Evolutionary conservation across 2,888 invertebrate species (phyloP).

Genomic region (Pseudeuparius sepicola): DNA sequence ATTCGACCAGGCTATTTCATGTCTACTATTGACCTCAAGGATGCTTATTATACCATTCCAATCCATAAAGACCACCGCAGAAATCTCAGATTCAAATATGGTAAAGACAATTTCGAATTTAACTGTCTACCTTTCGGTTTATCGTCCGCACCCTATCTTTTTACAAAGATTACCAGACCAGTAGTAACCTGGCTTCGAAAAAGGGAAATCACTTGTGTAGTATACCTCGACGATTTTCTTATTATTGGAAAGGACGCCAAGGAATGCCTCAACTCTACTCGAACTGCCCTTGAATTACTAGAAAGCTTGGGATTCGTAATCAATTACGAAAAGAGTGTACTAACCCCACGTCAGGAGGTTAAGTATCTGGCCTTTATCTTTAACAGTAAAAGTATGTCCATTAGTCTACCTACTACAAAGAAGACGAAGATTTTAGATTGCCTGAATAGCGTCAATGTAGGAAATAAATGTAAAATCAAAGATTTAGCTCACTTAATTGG

Average conservation of each 20-base stretch:
- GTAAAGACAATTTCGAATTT: constrained; percentile 21
- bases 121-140: constrained; percentile 24
- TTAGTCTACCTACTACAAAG: constrained; percentile 14
- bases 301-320: constrained; percentile 20
- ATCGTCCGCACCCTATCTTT: no score
- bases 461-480: not conserved
- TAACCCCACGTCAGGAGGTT: constrained; percentile 12
- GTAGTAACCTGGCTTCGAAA: no score
- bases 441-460: not conserved
- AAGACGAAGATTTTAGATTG: constrained; percentile 6
- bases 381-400: constrained; percentile 14
- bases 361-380: constrained; percentile 19
- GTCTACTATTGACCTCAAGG: constrained; percentile 12
- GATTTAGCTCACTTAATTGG: not conserved
- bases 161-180: constrained; percentile 27
- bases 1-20: constrained; percentile 15
- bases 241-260: not conserved
- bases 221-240: not conserved
- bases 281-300: constrained; percentile 11
- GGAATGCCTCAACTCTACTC: constrained; percentile 15
- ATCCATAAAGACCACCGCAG: constrained; percentile 18
- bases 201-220: constrained; percentile 12
- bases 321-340: constrained; percentile 16
- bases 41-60: constrained; percentile 20
- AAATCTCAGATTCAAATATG: constrained; percentile 21